Base-by-base conservation (phyloP, 2,113 vertebrate species). In the Campylomormyrus tamandua region DNA sequence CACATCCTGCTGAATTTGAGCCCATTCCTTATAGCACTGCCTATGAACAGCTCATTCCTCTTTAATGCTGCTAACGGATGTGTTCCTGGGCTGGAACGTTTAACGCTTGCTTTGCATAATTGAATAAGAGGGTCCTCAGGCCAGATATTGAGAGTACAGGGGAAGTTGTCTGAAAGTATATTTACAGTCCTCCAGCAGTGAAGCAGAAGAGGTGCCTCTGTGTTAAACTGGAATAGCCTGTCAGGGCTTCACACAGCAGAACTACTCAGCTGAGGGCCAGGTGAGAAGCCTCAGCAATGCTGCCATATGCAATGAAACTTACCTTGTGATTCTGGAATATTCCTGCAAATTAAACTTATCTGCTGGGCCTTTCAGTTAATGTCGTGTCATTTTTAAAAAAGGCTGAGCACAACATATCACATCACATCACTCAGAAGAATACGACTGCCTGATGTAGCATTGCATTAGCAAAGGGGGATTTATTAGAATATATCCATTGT, bases 41-140 rank as follows among this genome's bases (percentile, higher is more conserved):
- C 31, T 49, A 87, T 89, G 89, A 90, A 91, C 31, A 88, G 87
- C 90, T 91, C 91, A 91, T 93, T 92, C 90, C 86, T 89, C 90
- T 87, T 92, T 56, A 92, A 92, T 88, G 87, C 85, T 35, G 49
- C 90, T 92, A 90, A 90, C 90, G 89, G 90, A 49, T 46, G 83
- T 90, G 85, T 88, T 31, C 87, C 46, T 87, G 87, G 87, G 88
- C 62, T 15, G 87, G 91, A 85, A 89, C 89, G 90, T 87, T 87
- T 74, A 90, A 88, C 90, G 89, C 92, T 87, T 49, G 84, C 85
- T 93, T 90, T 93, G 90, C 92, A 93, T 92, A 90, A 92, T 91
- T 87, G 89, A 90, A 90, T 56, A 50, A 70, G 85, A 70, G 46
- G 39, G 50, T 35, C 46, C 88, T 50, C 58, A 21, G 88, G 77